Base-by-base conservation (phyloP, 2,888 invertebrate species). In the Hyppa rectilinea region DNA sequence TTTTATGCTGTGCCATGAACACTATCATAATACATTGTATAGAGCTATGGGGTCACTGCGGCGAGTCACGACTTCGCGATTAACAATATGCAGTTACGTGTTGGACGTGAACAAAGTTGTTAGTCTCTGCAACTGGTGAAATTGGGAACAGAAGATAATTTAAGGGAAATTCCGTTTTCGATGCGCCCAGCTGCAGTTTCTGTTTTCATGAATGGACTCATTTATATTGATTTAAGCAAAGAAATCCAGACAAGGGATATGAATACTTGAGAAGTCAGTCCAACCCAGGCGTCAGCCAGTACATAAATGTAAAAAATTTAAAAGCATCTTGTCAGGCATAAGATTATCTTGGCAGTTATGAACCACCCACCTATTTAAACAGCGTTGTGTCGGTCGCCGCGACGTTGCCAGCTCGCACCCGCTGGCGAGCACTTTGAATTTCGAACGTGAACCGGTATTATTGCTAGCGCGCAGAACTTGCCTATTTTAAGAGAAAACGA, bases 291-390 rank as follows among this genome's bases (percentile, higher is more conserved):
- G 49, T 64, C 63, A 59, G 53, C 40, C 55, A 70, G 53, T 60
- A 81, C 60, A 63, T 63, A 66, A 70, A 76, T 69, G 73, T 80
- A 75, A 85, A 84, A 84, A 83, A 81, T 84, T n/a, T 49, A 85
- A 83, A 83, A 83, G 71, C 75, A 76, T 78, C 83, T 78, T 80
- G 85, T 86, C 87, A 86, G 81, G 71, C 78, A 75, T 59, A 84
- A 86, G 84, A 88, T 88, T 89, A 88, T 87, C 77, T 80, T 85
- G 80, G 82, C 80, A 79, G 84, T 85, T 82, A 85, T 78, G 84
- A 83, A 87, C 86, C 85, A 83, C 81, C 83, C 86, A 86, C 85
- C 85, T 88, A 88, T 88, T 87, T 89, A 86, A 85, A 87, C 77
- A 69, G 79, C 70, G 83, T 78, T 78, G 74, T 78, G 73, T 83